A percentile compares a stretch with the other conserved stretches of the same genome.
Conservation (phyloP, 2,888 invertebrate species). For the Ommatoiulus sabulosus region DNA sequence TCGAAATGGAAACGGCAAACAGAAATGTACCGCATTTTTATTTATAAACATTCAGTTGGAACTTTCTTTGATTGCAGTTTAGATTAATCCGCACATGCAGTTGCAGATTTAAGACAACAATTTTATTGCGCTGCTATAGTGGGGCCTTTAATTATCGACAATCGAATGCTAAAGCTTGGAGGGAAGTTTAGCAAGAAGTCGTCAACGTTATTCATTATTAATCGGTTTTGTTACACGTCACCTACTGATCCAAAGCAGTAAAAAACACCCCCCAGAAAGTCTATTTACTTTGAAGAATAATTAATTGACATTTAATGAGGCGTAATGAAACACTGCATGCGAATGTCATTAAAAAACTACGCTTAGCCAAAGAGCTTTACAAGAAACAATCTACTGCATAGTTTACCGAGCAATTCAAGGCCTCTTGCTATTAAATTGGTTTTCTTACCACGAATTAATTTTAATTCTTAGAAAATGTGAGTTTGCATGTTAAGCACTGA, state of each 20-base stretch:
- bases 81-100: neutral
- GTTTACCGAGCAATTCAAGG: no score
- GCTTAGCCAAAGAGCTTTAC: no score
- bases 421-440: no score
- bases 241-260: neutral
- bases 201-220: neutral
- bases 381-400: no score
- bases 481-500: no score
- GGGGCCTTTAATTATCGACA: neutral
- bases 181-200: neutral
- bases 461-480: no score
- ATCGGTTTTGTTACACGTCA: neutral
- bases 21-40: neutral
- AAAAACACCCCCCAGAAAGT: neutral
- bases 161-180: neutral
- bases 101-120: neutral
- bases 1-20: neutral
- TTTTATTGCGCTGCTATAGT: neutral
- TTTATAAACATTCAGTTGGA: neutral
- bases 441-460: no score
- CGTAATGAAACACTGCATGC: neutral
- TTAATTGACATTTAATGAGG: constrained; percentile 22
- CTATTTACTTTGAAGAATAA: neutral
- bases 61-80: neutral
- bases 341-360: neutral